Evolutionary conservation across 2,797 vertebrate species (phyloP), one percentile per base, ranked within the genome.

Genomic region (Amniataba percoides): DNA sequence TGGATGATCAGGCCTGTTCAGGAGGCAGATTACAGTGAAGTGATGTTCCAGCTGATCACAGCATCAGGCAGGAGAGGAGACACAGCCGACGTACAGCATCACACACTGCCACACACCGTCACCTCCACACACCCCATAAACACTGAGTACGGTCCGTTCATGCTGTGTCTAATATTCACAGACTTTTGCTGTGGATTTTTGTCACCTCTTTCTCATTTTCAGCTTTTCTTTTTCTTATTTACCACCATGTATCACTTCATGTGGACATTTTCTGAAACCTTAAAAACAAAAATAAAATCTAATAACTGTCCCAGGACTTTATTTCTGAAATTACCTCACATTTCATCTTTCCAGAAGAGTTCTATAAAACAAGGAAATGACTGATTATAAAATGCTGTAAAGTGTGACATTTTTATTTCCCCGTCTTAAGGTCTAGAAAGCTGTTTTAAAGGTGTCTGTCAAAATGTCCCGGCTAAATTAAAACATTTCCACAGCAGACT

Each of bases 31-130:
- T 68, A 78, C 46, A 69, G 40, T 31, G 60, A 43, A 74, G 56
- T 39, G 72, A 61, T 69, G 55, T 59, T 72, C 27, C 52, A 77
- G 42, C 34, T 60, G 43, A 62, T 79, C 34, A 65, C 40, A 65
- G 43, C 60, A 77, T 25, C 42, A 78, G 64, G 45, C 27, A 55
- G 52, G 59, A 36, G 48, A 15, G 34, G 14, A 61, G 27, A 18
- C 64, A 25, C 52, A 57, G 31, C 52, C 8, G 19, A n/a, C 4
- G 19, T 36, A 21, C 48, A 56, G 48, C 7, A 40, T 21, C 27
- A 45, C 19, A 3, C 0, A 56, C 23, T 43, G 10, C 55, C 55
- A 75, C 51, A 3, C 0, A 56, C 23, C 45, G 10, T 60, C 55
- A 75, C 51, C 31, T 39, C 31, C 7, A 19, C 8, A 43, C n/a